Evolutionary conservation across 2,113 vertebrate genomes (phyloP).

Genomic region (Ariopsis seemanni): DNA sequence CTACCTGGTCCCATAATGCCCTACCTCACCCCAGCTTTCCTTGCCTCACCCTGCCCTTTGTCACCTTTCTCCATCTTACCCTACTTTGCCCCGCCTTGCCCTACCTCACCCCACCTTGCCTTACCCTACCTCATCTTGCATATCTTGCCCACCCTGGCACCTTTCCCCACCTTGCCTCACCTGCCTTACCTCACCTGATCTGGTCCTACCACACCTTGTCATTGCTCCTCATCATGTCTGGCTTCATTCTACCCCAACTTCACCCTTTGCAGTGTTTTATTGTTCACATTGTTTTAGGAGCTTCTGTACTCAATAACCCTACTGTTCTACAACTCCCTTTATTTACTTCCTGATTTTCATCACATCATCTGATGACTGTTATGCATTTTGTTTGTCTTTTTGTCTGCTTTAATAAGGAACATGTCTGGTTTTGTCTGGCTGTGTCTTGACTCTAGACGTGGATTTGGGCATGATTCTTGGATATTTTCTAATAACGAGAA

Average conservation of each 20-base stretch:
- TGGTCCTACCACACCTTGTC: background rate
- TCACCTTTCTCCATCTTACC: background rate
- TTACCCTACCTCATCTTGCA: background rate
- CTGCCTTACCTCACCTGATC: background rate
- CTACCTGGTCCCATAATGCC: background rate
- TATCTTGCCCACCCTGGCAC: background rate
- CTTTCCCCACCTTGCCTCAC: background rate
- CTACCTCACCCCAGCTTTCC: background rate
- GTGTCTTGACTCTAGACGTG: background rate
- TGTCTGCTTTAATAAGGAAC: conserved; percentile 1
- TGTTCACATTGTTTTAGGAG: background rate
- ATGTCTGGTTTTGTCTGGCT: background rate
- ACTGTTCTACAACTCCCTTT: background rate
- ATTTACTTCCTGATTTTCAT: background rate
- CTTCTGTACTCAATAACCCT: background rate
- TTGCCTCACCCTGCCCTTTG: background rate
- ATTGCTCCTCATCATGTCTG: background rate
- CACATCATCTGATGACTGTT: background rate
- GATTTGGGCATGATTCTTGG: background rate
- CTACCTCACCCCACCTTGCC: background rate
- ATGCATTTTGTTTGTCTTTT: background rate
- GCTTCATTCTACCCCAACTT: background rate
- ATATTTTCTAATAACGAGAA: background rate
- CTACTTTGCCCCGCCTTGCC: background rate
- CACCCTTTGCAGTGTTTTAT: background rate